Evolutionary conservation across 2,888 invertebrate species (phyloP), one percentile per base, ranked within the genome.

Genomic region (Tenthredo scrophulariae): DNA sequence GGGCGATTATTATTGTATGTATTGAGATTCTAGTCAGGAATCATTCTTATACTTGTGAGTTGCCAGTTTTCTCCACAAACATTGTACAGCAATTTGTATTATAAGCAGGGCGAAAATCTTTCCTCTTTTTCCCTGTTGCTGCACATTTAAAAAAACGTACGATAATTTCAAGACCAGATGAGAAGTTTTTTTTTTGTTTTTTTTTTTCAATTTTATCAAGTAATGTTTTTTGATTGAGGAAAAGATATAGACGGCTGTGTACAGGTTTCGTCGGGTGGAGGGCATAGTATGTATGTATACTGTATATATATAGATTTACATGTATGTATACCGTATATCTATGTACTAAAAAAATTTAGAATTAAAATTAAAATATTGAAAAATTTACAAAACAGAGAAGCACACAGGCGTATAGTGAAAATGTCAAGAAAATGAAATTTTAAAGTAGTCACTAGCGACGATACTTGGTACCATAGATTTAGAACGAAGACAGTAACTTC

Each of bases 211-310:
- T 58, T 62, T 26, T n/a, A 18, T 10, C 18, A 37, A 40, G 40
- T 18, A 37, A 62, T 80, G 10, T 13, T 15, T 3, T 62, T 9
- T 62, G 40, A 40, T 80, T 6, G 33, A 80, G 83, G 67, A 83
- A 83, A 83, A 70, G 83, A 83, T 83, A 83, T 83, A 83, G 83
- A 83, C 67, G 18, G 83, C 83, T 83, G 83, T 83, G 50, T 67
- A 46, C 33, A 29, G 83, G 83, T 83, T 22, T 46, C 83, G 54
- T 83, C 46, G 37, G 83, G 83, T 83, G 83, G 67, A 46, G 83
- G 83, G 83, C 67, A 83, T 46, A 83, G 83, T 83, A 46, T 70
- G 50, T 83, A 58, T 70, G 18, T 83, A 70, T 83, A 70, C 67
- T 46, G 83, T 70, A 70, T 83, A 70, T 83, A 70, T 33, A 33